Evolutionary conservation across 2,797 vertebrate species (phyloP).

Genomic region (Phaenicophaeus curvirostris): DNA sequence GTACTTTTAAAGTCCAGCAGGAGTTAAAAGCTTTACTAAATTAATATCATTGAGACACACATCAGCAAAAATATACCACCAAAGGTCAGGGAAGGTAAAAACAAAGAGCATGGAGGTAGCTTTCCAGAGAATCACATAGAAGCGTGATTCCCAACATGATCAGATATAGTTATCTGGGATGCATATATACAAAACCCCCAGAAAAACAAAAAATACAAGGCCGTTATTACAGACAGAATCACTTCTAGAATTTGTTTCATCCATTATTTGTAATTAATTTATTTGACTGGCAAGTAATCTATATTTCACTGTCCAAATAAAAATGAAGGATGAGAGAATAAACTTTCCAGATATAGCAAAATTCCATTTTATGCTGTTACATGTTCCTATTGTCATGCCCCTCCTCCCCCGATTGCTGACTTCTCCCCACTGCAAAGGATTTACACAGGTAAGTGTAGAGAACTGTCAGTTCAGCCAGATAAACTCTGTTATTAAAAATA

Average conservation of each 20-base stretch:
- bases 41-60: neutral
- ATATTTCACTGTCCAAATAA: neutral
- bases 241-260: neutral
- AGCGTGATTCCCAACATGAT: neutral
- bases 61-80: neutral
- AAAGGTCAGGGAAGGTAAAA: neutral
- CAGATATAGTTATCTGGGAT: neutral
- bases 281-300: neutral
- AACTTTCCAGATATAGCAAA: neutral
- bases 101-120: neutral
- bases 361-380: neutral
- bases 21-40: conserved; percentile 1
- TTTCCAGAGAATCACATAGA: neutral
- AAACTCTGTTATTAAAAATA: neutral
- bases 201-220: neutral
- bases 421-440: neutral
- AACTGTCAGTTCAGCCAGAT: neutral
- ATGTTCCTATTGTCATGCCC: neutral
- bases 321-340: neutral
- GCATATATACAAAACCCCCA: neutral
- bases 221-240: neutral
- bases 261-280: neutral
- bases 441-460: neutral
- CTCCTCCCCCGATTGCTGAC: neutral
- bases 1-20: neutral